Evolutionary conservation across 23 tunicate species (phyloP).

Genomic region (Oikopleura dioica): DNA sequence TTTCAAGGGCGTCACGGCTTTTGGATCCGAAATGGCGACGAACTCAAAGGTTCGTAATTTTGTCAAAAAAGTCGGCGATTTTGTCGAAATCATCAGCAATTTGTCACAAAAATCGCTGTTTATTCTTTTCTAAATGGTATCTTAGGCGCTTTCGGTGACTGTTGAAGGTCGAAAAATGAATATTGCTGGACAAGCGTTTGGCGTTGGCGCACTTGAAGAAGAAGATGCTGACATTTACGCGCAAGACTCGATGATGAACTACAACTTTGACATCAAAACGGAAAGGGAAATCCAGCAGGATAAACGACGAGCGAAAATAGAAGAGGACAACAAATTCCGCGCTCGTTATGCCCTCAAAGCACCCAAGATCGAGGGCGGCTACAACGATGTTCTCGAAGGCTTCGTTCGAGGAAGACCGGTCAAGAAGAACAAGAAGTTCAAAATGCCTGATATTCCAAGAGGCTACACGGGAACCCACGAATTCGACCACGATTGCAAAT

Average conservation of each 20-base stretch:
- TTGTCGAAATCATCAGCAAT: too few relatives aligned
- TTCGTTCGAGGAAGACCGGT: not conserved
- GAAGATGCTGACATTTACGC: slow-evolving; percentile 91
- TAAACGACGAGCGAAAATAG: not conserved
- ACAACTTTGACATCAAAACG: not conserved
- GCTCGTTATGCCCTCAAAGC: not conserved
- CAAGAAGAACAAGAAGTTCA: not conserved
- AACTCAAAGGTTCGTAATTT: too few relatives aligned
- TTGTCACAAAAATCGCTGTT: too few relatives aligned
- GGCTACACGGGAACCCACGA: not conserved
- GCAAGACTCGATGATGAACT: not conserved
- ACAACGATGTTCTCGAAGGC: not conserved
- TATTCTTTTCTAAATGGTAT: too few relatives aligned
- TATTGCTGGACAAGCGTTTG: slow-evolving; percentile 37
- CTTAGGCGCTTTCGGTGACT: not conserved
- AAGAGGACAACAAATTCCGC: not conserved
- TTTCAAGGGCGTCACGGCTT: not conserved
- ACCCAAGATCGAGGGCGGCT: not conserved
- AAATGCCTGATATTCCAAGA: not conserved
- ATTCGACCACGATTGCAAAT: not conserved
- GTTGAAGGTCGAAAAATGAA: not conserved
- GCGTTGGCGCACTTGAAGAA: slow-evolving; percentile 86
- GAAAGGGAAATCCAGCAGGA: not conserved
- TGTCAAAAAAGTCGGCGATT: too few relatives aligned
- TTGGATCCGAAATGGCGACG: not conserved